A percentile compares a stretch with the other conserved stretches of the same genome.
These are phyloP conservation scores for Euclidia mi DNA, from an alignment of 2,888 invertebrate genomes.

Conservation along the genomic window DNA sequence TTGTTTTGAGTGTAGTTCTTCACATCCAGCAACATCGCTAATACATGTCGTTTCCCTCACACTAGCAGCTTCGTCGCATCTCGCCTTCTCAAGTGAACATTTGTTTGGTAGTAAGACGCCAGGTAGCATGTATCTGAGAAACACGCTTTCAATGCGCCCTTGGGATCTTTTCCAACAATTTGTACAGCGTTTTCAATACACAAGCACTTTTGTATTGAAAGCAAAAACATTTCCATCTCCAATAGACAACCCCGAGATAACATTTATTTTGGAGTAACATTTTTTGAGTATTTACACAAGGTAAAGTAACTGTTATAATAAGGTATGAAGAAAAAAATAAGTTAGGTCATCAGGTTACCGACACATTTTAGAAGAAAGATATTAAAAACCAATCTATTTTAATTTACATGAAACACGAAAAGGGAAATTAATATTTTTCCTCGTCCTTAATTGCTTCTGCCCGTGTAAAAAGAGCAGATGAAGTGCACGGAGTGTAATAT, in stretches of 20 bases:
- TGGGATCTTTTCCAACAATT: too few relatives aligned
- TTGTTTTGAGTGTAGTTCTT: too few relatives aligned
- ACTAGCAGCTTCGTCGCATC: too few relatives aligned
- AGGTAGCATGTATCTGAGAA: conserved; percentile 61
- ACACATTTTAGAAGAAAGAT: too few relatives aligned
- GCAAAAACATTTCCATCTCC: conserved; percentile 57
- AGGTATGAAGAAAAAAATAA: background rate
- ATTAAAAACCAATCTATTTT: too few relatives aligned
- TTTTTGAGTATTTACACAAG: conserved; percentile 12
- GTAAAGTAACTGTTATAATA: conserved; percentile 13
- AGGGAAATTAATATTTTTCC: too few relatives aligned
- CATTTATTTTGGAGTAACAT: conserved; percentile 44
- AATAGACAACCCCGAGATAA: conserved; percentile 54
- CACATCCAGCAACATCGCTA: too few relatives aligned
- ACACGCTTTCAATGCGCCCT: too few relatives aligned
- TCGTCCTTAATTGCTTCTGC: conserved; percentile 64
- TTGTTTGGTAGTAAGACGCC: conserved; percentile 68
- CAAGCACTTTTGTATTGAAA: conserved; percentile 58
- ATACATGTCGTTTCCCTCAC: too few relatives aligned
- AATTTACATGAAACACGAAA: too few relatives aligned
- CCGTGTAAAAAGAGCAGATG: conserved; percentile 42
- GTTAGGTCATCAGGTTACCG: conserved; percentile 31
- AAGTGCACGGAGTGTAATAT: conserved; percentile 28
- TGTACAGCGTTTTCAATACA: too few relatives aligned
- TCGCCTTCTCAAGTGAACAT: conserved; percentile 67